phyloP scores from a whole-genome alignment of 2,113 vertebrate genomes.

The Leptobrachium ailaonicum region DNA sequence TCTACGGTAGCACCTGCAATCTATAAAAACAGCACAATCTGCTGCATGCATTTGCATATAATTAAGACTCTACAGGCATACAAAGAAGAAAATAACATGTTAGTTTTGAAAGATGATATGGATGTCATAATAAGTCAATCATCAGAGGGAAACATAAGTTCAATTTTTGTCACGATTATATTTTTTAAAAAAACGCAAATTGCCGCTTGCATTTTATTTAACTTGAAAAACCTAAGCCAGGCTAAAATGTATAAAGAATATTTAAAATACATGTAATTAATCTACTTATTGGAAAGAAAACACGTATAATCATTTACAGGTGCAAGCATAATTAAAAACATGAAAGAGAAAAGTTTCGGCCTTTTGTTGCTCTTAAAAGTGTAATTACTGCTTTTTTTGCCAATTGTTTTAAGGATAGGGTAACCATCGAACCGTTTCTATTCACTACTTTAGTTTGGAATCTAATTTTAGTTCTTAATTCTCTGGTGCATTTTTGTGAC shows the following conservation, averaged over 20 bases:
- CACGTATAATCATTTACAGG: too few species aligned
- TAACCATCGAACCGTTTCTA: slow-evolving; percentile 1
- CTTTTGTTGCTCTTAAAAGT: not conserved
- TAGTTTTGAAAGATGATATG: slow-evolving; percentile 5
- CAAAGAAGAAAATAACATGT: slow-evolving; percentile 7
- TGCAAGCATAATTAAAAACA: too few species aligned
- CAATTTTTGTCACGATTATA: not conserved
- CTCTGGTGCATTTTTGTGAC: slow-evolving; percentile 30
- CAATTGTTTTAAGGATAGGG: slow-evolving; percentile 9
- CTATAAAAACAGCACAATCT: not conserved
- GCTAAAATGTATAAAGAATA: too few species aligned
- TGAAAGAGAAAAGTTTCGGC: too few species aligned
- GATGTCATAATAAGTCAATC: slow-evolving; percentile 24
- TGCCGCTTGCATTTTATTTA: not conserved
- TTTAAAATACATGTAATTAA: too few species aligned
- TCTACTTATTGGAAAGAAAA: too few species aligned
- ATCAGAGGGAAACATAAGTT: slow-evolving; percentile 1
- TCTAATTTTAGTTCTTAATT: slow-evolving; percentile 40
- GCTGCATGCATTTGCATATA: slow-evolving; percentile 9
- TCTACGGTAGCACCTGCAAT: not conserved
- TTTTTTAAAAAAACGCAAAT: not conserved
- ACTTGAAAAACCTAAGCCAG: not conserved
- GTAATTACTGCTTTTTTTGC: slow-evolving; percentile 29
- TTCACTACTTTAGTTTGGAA: slow-evolving; percentile 5
- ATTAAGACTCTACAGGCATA: not conserved